These are phyloP conservation scores for Eupithecia centaureata DNA, from an alignment of 2,888 invertebrate species.

Conservation along the genomic window DNA sequence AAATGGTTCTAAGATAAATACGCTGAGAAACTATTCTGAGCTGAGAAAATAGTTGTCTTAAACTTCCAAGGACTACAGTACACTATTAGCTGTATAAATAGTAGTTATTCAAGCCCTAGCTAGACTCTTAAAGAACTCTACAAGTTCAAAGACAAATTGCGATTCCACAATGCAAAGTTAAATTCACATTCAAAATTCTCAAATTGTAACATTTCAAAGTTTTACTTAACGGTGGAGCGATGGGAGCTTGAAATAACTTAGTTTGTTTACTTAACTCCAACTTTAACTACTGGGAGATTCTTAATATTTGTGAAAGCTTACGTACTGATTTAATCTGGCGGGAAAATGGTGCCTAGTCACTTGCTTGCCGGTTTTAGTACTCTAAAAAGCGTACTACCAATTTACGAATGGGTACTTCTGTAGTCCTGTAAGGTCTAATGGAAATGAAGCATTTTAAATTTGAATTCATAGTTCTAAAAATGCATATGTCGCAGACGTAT, in stretches of 20 bases:
- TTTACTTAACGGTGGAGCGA: conserved; percentile 5
- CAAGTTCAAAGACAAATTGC: conserved; percentile 5
- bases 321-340: no score
- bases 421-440: no score
- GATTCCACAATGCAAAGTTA: conserved; percentile 11
- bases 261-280: conserved; percentile 13
- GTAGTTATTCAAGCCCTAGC: not conserved
- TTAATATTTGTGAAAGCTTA: conserved; percentile 9
- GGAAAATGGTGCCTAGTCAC: not conserved
- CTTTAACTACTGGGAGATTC: not conserved
- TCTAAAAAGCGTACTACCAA: not conserved
- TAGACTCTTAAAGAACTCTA: not conserved
- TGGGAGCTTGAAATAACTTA: conserved; percentile 12
- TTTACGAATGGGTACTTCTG: not conserved
- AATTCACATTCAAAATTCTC: conserved; percentile 6
- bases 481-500: no score
- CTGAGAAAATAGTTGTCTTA: not conserved
- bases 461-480: no score
- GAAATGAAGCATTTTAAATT: no score
- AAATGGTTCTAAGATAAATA: not conserved
- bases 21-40: not conserved
- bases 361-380: not conserved
- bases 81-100: not conserved
- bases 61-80: not conserved
- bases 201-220: conserved; percentile 11